Evolutionary conservation across 2,797 vertebrate species (phyloP).

Genomic region (Allobates femoralis): DNA sequence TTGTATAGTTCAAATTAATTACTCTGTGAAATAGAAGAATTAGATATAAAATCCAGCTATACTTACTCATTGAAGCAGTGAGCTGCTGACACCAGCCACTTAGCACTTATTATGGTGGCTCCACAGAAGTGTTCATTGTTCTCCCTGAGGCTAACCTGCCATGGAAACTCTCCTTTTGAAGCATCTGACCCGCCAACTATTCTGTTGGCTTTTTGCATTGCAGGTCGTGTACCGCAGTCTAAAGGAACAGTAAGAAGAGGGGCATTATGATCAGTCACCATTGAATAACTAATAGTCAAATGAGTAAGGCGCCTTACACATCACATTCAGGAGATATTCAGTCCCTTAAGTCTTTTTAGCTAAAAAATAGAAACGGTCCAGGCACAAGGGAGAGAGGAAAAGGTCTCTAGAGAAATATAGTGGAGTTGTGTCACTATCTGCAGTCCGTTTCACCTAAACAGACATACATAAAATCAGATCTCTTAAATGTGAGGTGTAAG

Average conservation of each 20-base stretch:
- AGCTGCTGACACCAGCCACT: conserved; percentile 92
- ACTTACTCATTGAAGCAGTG: conserved; percentile 93
- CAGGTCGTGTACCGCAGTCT: conserved; percentile 88
- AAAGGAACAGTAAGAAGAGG: conserved; percentile 38
- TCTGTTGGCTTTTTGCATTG: conserved; percentile 78
- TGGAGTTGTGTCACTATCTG: too few relatives aligned
- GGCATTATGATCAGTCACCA: not conserved
- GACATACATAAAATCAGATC: too few relatives aligned
- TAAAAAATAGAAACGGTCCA: too few relatives aligned
- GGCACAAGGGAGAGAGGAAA: too few relatives aligned
- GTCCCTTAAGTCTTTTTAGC: too few relatives aligned
- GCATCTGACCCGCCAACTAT: conserved; percentile 90
- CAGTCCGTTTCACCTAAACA: too few relatives aligned
- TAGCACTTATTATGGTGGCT: conserved; percentile 82
- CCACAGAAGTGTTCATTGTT: conserved; percentile 87
- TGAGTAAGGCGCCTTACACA: not conserved
- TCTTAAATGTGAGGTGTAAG: too few relatives aligned
- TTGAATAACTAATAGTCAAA: not conserved
- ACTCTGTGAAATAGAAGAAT: not conserved
- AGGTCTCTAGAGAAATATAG: too few relatives aligned
- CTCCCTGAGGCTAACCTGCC: conserved; percentile 92
- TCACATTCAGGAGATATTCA: too few relatives aligned
- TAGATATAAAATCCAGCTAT: not conserved
- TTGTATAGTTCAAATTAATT: not conserved
- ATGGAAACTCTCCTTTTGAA: conserved; percentile 87